Evolutionary conservation across 2,113 vertebrate species (phyloP), one percentile per base, ranked within the genome.

Genomic region (Benitochromis conjunctus): DNA sequence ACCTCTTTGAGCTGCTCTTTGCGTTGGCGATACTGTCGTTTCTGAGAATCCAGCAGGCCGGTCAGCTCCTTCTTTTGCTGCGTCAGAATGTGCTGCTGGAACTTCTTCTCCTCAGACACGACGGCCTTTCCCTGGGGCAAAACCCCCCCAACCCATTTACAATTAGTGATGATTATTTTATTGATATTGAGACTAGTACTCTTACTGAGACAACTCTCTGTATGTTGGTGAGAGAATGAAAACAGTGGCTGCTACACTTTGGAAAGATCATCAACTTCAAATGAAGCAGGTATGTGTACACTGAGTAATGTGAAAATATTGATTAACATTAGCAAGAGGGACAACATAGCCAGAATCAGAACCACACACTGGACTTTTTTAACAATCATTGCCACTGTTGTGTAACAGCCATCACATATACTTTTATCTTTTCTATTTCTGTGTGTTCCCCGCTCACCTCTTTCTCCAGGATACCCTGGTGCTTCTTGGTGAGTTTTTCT

Each of bases 1-100:
- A 98, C 98, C 97, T 98, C 98, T 94, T 98, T 98, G 11, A 98
- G 96, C 87, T 98, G 98, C 82, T 98, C 98, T 87, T 98, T 98
- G 84, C 98, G 97, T 55, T 98, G 96, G 34, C 98, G 96, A 85
- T 98, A 98, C 88, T 98, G 97, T 3, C 98, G 94, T 86, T 98
- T 98, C 92, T 98, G 98, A 1, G 97, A 96, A 86, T 98, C 98
- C 34, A 98, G 92, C 74, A 98, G 92, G 85, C 95, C 91, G 0
- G 97, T 97, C 83, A 98, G 84, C 90, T 98, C 98, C 92, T 98
- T 98, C 94, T 98, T 98, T 87, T 98, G 98, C 95, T 98, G 98
- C 53, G 92, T 95, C 26, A 98, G 93, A 62, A 98, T 98, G 86
- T 98, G 98, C 94, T 98, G 98, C 94, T 98, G 98, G 89, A 98